Evolutionary conservation across 2,888 invertebrate genomes (phyloP), one percentile per base, ranked within the genome.

Genomic region (Torymus texanus): DNA sequence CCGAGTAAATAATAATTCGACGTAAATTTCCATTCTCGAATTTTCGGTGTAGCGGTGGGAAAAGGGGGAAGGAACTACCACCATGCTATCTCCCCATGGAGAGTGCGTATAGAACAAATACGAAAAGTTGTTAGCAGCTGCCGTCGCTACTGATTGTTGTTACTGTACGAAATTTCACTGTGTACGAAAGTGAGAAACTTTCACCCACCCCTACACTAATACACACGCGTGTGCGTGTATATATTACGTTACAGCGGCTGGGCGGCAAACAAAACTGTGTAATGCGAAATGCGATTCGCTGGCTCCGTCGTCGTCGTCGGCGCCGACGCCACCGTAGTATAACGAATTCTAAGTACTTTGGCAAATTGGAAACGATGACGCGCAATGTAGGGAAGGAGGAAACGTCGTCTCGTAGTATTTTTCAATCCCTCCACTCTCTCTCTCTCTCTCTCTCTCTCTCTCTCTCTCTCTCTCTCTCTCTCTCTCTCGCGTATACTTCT

Each of bases 1-100:
- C 5, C 10, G 55, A 66, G 63, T 61, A 67, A 71, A 72, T 68
- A 78, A 73, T 66, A 73, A 78, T 59, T 59, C 29, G 11, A 18
- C 11, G 14, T 58, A 18, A 73, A 78, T 78, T 75, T 72, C 53
- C 59, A 59, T 72, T 68, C 29, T 61, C 62, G 50, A 74, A 78
- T 73, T 61, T 13, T 8, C 59, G 4, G 29, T 3, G 29, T 29
- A 5, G 0, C 2, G 5, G 41, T 1, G 8, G 8, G 41, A 8
- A 21, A 21, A 21, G 5, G 1, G 41, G 41, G 41, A 8, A 29
- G 29, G 58, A 10, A 56, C 13, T 11, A 51, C 50, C 41, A 14
- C 12, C 16, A 16, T 56, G 18, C 10, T 74, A 51, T 62, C 53
- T 67, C 24, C 59, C n/a, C 65, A 8, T 8, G 41, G 41, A 41